Evolutionary conservation across 92 coral and sea anemone species (phyloP), one percentile per base, ranked within the genome.

Genomic region (Parazoanthus swiftii): DNA sequence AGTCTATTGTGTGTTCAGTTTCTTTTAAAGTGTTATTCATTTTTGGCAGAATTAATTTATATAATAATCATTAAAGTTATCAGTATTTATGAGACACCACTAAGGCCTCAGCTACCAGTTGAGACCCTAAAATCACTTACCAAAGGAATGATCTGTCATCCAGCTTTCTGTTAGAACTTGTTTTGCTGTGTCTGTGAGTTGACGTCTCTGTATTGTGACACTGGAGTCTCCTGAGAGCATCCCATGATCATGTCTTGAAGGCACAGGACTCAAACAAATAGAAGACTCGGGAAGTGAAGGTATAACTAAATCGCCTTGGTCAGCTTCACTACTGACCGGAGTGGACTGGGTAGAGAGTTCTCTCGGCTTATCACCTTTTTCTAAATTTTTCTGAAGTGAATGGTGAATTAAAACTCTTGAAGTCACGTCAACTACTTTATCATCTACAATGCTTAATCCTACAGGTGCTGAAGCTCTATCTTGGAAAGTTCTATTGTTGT

Each of bases 101-200:
- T 54, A 0, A 0, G 59, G 59, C 3, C 59, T 54, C 59, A 11
- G 2, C 81, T 25, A 6, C 63, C 82, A 0, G 37, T 46, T 20
- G 29, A 20, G 25, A n/a, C n/a, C 36, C 18, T 43, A 8, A 14
- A 37, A 48, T 20, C 36, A 66, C 93, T 84, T 85, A 94, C 95
- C 95, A 92, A 92, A 92, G 87, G 95, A 94, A 85, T 85, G 93
- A 79, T 92, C 95, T 59, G 95, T 89, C 94, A 92, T 86, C 95
- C 95, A 92, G 63, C 91, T 92, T 21, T 94, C 95, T 81, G 93
- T 94, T 23, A 94, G 86, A 54, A 89, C 25, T 74, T 48, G 87
- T 16, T 44, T 84, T 84, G 50, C 79, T 51, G 29, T 63, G 86
- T 89, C 51, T 87, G 95, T 23, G 44, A 66, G 63, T 72, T 86